phyloP scores from a whole-genome alignment of 2,113 vertebrate species.

The Zeus faber region DNA sequence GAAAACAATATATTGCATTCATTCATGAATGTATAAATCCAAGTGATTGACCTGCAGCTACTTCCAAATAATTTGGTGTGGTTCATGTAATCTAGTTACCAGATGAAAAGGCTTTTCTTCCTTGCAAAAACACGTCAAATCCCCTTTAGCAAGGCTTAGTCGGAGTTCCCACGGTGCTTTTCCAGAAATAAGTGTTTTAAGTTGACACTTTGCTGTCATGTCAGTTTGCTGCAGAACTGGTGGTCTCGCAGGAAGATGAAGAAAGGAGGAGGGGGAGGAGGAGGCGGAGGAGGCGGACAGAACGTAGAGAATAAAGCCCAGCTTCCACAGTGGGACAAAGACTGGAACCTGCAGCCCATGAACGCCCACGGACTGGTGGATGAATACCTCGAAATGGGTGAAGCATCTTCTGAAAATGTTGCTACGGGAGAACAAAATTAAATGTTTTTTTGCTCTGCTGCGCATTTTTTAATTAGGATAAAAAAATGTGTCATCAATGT shows the following conservation, averaged over 20 bases:
- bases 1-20: neutral
- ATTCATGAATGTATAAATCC: constrained; percentile 7
- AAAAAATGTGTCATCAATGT: too few species aligned
- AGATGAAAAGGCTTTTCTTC: constrained; percentile 41
- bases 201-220: constrained; percentile 27
- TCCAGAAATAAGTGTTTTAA: constrained; percentile 48
- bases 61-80: neutral
- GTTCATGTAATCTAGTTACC: constrained; percentile 23
- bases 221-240: constrained; percentile 95
- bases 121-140: constrained; percentile 34
- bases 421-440: too few species aligned
- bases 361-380: constrained; percentile 95
- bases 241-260: constrained; percentile 96
- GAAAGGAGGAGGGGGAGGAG: constrained; percentile 77
- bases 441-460: too few species aligned
- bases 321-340: constrained; percentile 96
- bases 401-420: too few species aligned
- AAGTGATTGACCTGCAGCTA: constrained; percentile 13
- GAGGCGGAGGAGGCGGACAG: constrained; percentile 78
- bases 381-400: constrained; percentile 98
- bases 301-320: constrained; percentile 81
- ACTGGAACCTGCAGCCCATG: constrained; percentile 98
- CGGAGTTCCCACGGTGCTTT: constrained; percentile 23
- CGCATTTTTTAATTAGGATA: too few species aligned
- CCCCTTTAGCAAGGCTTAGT: constrained; percentile 9